A percentile compares a stretch with the other conserved stretches of the same genome.
phyloP scores from a whole-genome alignment of 2,797 vertebrate species.

The Chaetophractus vellerosus region DNA sequence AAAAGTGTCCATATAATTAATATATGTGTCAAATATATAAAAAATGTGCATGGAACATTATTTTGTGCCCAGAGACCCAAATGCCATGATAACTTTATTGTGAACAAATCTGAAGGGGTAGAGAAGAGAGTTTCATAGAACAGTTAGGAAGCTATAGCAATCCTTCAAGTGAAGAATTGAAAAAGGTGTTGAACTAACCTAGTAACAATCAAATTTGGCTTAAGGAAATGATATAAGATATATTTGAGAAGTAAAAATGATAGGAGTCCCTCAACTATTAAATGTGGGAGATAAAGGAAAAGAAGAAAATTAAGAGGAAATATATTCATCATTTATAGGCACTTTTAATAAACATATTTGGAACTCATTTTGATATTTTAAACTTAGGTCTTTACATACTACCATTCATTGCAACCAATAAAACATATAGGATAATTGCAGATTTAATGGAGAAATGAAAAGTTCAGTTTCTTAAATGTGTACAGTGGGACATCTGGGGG shows the following conservation, averaged over 20 bases:
- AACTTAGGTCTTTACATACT: neutral
- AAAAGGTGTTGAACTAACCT: constrained; percentile 51
- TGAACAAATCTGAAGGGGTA: constrained; percentile 33
- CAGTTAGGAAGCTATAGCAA: neutral
- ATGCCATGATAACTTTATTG: constrained; percentile 61
- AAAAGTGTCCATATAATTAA: neutral
- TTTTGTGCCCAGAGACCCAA: constrained; percentile 43
- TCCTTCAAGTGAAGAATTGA: constrained; percentile 59
- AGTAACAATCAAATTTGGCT: constrained; percentile 52
- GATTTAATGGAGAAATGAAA: neutral
- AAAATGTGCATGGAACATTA: neutral
- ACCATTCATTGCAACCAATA: neutral
- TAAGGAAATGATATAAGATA: constrained; percentile 26
- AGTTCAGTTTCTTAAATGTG: neutral
- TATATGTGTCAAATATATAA: too few relatives aligned
- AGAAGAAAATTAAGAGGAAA: neutral
- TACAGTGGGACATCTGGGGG: fast-evolving
- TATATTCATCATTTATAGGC: neutral
- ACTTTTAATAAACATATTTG: neutral
- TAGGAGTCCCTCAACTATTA: constrained; percentile 8
- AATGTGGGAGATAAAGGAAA: neutral
- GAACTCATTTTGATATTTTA: neutral
- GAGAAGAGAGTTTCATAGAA: neutral
- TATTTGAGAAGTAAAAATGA: constrained; percentile 37
- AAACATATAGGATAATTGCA: neutral